Evolutionary conservation across 2,113 vertebrate genomes (phyloP).

Genomic region (Capricornis sumatraensis): DNA sequence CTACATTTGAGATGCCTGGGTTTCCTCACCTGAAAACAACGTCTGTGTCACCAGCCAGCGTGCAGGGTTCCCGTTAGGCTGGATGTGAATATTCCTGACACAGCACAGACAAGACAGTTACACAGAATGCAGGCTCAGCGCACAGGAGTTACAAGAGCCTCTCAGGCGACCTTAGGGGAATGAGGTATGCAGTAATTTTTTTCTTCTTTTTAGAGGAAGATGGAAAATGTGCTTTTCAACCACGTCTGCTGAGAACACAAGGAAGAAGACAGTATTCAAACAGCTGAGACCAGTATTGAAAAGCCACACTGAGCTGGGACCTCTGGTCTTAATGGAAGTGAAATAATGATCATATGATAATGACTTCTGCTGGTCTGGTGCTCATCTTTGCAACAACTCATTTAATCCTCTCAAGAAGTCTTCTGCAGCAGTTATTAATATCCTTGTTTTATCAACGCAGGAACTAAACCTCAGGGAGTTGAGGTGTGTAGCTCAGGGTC

Average conservation of each 20-base stretch:
- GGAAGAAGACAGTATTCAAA: neutral
- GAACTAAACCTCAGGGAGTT: neutral
- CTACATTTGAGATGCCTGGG: neutral
- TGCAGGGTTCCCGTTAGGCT: neutral
- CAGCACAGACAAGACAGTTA: fast-evolving
- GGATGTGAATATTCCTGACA: neutral
- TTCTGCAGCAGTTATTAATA: neutral
- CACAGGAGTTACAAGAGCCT: neutral
- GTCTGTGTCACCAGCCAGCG: fast-evolving
- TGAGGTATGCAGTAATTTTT: neutral
- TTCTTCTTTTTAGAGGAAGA: neutral
- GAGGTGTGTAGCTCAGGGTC: neutral
- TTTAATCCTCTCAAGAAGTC: neutral
- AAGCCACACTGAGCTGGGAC: neutral
- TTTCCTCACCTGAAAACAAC: neutral
- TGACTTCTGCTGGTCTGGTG: neutral
- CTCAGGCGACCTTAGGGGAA: neutral
- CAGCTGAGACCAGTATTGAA: neutral
- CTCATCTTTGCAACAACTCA: neutral
- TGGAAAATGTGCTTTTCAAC: neutral
- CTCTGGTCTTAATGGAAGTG: neutral
- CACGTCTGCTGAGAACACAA: neutral
- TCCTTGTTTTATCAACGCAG: neutral
- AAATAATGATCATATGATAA: neutral
- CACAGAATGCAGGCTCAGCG: fast-evolving